Base-by-base conservation (phyloP, 2,888 invertebrate genomes). In the Perizoma affinitatum region DNA sequence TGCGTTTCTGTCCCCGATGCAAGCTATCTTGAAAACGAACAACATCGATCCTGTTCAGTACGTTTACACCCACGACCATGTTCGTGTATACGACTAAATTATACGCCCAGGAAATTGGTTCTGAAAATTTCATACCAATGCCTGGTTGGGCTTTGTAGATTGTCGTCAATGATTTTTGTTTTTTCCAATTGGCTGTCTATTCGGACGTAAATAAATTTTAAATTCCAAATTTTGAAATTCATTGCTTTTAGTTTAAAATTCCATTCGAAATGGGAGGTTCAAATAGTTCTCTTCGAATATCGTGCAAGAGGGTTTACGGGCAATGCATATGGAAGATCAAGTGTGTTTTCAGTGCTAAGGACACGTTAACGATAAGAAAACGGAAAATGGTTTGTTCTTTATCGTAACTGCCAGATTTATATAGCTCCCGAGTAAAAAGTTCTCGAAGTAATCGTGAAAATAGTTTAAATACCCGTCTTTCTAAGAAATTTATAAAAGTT, bases 331-430 rank as follows among this genome's bases (percentile, higher is more conserved):
- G 65, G 49, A 68, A 71, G 41, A 53, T 88, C 22, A 84, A 79
- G 67, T 74, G 69, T 66, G 63, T 78, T 10, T 77, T 77, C 68
- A 71, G 75, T 54, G 63, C 58, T 10, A 74, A 94, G 93, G 95
- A 97, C 6, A 96, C 97, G 94, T 93, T 97, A 80, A 46, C 22
- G 34, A n/a, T 45, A 1, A 57, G 42, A 5, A 57, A 54, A 40
- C 36, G 50, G 0, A 57, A 53, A 57, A 9, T 42, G 53, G 61
- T 61, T 46, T 38, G 61, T 54, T 8, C 10, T 48, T 53, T 34
- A 34, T 36, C 11, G 34, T 51, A 7, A 40, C 7, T 40, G 7
- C 4, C 7, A 7, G 7, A 40, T 40, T 40, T 40, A 22, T 22
- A 3, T 42, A 10, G 5, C 10, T 4, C 5, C 5, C n/a, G 9